Evolutionary conservation across 2,797 vertebrate genomes (phyloP).

Genomic region (Vespertilio murinus): DNA sequence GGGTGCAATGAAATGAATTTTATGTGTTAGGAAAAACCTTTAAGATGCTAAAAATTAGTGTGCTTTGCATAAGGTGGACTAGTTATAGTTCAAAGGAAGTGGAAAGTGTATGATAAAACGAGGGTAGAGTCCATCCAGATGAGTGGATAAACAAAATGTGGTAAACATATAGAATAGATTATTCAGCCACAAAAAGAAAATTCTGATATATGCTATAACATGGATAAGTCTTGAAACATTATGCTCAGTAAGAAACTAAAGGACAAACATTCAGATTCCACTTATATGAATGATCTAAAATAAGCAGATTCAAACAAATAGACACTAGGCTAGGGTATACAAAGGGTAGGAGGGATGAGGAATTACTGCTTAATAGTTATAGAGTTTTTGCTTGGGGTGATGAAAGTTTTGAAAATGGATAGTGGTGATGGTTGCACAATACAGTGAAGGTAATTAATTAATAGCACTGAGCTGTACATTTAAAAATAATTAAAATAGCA

Average conservation of each 20-base stretch:
- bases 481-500: not conserved
- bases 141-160: not conserved
- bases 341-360: not conserved
- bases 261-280: not conserved
- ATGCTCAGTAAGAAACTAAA: not conserved
- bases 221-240: not conserved
- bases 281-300: not conserved
- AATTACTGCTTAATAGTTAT: not conserved
- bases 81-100: not conserved
- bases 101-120: not conserved
- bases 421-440: not conserved
- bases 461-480: not conserved
- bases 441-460: not conserved
- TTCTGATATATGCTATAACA: not conserved
- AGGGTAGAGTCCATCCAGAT: not conserved
- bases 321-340: not conserved
- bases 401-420: not conserved
- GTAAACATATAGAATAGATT: not conserved
- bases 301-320: not conserved
- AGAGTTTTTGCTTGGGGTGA: not conserved
- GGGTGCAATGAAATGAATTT: not conserved
- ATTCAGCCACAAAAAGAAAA: not conserved
- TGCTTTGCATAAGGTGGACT: not conserved
- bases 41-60: not conserved
- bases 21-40: not conserved